phyloP scores from a whole-genome alignment of 2,113 vertebrate species.

The Ammodramus savannarum region DNA sequence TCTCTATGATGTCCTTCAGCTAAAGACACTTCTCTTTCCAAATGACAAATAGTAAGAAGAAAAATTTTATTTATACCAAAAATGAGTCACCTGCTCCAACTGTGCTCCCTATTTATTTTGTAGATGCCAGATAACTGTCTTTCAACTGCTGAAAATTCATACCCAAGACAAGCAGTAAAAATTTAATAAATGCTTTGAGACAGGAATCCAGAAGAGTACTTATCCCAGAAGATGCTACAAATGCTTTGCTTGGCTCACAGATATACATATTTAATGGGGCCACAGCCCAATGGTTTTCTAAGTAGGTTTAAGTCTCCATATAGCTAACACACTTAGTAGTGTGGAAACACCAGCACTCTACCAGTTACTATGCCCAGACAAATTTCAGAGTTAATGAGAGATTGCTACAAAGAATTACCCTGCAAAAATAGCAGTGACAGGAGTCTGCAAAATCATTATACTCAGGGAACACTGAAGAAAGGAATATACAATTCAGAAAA shows the following conservation, averaged over 20 bases:
- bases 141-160: constrained; percentile 36
- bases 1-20: background rate
- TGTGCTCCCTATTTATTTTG: background rate
- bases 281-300: background rate
- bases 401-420: background rate
- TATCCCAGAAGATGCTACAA: background rate
- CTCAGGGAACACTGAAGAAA: background rate
- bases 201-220: background rate
- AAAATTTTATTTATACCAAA: background rate
- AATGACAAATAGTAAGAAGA: background rate
- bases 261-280: background rate
- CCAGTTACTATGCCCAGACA: background rate
- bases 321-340: background rate
- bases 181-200: background rate
- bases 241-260: background rate
- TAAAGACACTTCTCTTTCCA: background rate
- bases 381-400: background rate
- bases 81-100: background rate
- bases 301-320: background rate
- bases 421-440: background rate
- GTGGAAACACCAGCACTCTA: background rate
- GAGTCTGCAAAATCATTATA: background rate
- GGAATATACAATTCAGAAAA: background rate
- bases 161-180: constrained; percentile 23
- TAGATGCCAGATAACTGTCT: constrained; percentile 23